Conservation (phyloP, 2,888 invertebrate genomes). For the Thelaira solivaga region DNA sequence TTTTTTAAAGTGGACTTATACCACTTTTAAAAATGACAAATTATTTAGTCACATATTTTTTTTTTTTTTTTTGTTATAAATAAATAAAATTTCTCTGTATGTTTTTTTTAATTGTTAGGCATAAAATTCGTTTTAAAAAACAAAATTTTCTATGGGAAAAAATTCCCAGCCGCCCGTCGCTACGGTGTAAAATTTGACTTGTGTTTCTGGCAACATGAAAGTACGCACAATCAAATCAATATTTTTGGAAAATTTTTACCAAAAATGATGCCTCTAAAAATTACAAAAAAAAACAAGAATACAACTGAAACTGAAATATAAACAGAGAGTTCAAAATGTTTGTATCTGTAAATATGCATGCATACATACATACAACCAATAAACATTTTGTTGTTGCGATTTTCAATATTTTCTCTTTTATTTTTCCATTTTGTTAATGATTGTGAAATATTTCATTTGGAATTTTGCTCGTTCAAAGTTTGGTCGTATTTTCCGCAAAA, state of each 20-base stretch:
- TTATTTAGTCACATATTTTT: no score
- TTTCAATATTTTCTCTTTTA: not conserved
- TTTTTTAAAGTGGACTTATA: no score
- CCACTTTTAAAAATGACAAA: no score
- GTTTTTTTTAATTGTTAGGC: no score
- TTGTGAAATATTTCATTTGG: slow-evolving; percentile 57
- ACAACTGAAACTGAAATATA: slow-evolving; percentile 2
- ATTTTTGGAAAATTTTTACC: slow-evolving; percentile 60
- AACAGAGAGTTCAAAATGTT: slow-evolving; percentile 33
- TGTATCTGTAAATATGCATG: slow-evolving; percentile 15
- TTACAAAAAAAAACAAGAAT: not conserved
- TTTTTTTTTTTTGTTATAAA: no score
- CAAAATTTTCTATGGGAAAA: no score
- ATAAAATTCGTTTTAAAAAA: no score
- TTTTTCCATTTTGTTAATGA: slow-evolving; percentile 3
- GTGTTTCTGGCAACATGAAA: no score
- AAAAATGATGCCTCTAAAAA: slow-evolving; percentile 3
- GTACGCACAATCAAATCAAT: not conserved
- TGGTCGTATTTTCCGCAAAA: slow-evolving; percentile 34
- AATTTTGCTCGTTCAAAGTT: slow-evolving; percentile 42
- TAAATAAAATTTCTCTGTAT: no score
- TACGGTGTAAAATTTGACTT: no score
- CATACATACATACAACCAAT: no score
- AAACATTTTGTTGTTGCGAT: slow-evolving; percentile 22
- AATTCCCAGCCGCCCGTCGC: no score